Conservation (phyloP, 2,113 vertebrate genomes). For the Urocynchramus pylzowi region DNA sequence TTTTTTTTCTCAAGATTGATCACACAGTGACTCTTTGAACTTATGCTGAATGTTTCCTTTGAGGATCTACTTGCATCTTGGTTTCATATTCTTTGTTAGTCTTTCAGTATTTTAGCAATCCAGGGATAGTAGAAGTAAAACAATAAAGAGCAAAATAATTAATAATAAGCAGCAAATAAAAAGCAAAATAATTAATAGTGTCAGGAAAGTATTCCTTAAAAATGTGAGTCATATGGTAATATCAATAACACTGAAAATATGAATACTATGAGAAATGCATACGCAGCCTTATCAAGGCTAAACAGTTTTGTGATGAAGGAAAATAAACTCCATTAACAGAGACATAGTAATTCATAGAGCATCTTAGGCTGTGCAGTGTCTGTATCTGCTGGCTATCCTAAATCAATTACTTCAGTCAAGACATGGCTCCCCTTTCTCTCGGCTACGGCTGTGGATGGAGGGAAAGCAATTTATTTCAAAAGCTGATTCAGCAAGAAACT, state of each 20-base stretch:
- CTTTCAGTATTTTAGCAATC: background rate
- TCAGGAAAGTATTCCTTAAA: background rate
- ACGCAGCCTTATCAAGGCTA: background rate
- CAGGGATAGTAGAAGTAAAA: background rate
- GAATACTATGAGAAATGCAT: background rate
- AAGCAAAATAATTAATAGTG: background rate
- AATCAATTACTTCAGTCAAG: conserved; percentile 54
- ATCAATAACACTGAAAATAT: background rate
- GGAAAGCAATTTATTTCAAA: conserved; percentile 59
- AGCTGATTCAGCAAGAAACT: conserved; percentile 54
- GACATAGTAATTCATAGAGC: background rate
- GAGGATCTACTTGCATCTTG: background rate
- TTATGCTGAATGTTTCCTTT: conserved; percentile 17
- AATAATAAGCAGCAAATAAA: background rate
- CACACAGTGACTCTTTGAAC: conserved; percentile 28
- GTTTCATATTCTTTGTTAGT: background rate
- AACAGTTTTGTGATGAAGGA: background rate
- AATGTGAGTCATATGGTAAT: background rate
- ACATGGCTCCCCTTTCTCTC: background rate
- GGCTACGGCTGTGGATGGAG: background rate
- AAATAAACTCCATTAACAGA: background rate
- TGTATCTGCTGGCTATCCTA: background rate
- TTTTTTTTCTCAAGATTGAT: background rate
- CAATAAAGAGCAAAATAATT: background rate
- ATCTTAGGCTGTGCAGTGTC: background rate